These are phyloP conservation scores for Rosalia funebris DNA, from an alignment of 2,888 invertebrate genomes.

Conservation along the genomic window DNA sequence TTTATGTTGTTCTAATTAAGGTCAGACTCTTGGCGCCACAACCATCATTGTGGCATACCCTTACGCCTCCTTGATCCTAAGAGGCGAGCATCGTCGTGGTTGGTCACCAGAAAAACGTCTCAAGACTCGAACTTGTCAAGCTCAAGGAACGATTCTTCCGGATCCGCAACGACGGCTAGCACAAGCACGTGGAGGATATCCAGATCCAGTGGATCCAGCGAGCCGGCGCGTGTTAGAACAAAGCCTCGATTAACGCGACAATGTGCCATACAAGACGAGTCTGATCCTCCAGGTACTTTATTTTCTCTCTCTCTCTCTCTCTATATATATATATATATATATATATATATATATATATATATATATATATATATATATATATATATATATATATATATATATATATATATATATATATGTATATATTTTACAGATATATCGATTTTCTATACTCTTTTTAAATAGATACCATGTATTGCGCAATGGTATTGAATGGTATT, in stretches of 20 bases:
- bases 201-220: constrained; percentile 81
- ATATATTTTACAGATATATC: too few relatives aligned
- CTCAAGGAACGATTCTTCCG: constrained; percentile 90
- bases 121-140: constrained; percentile 92
- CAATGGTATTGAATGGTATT: too few relatives aligned
- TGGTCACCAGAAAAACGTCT: constrained; percentile 90
- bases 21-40: constrained; percentile 87
- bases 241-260: constrained; percentile 80
- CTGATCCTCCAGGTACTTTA: constrained; percentile 67
- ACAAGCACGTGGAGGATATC: constrained; percentile 92
- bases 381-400: background rate
- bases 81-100: constrained; percentile 86
- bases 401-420: too few relatives aligned
- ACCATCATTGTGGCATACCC: constrained; percentile 80
- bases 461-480: too few relatives aligned
- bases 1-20: too few relatives aligned
- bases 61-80: constrained; percentile 78
- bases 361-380: background rate
- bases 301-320: too few relatives aligned
- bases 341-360: background rate
- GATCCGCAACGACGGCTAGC: constrained; percentile 87
- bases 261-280: constrained; percentile 80
- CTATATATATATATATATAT: too few relatives aligned
- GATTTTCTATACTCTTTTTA: too few relatives aligned
- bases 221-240: constrained; percentile 56